Base-by-base conservation (phyloP, 2,113 vertebrate species). In the Coreoperca whiteheadi region DNA sequence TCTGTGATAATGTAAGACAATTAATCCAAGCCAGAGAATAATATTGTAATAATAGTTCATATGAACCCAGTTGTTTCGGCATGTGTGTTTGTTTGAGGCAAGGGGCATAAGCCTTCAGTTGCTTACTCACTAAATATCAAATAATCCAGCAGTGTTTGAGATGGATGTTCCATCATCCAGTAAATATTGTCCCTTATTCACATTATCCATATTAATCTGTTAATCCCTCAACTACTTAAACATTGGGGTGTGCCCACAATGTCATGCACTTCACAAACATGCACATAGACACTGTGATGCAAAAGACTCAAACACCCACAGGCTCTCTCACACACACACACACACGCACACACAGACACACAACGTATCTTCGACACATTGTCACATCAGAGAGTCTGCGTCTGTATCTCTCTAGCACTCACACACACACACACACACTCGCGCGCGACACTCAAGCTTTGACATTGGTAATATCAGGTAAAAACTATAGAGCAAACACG, bases 141-240 rank as follows among this genome's bases (percentile, higher is more conserved):
- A 83, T 83, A 25, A 86, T 8, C 50, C 68, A 77, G 57, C 51
- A 59, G n/a, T 46, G 59, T 66, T 80, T 37, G 51, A 80, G 30
- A 67, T 78, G 41, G 64, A 70, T 78, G 72, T 53, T 70, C 69
- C 21, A 51, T n/a, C 68, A 64, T 37, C 79, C 20, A 23, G 60
- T 54, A 57, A 90, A 86, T 87, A 74, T 83, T 83, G 54, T 37
- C 80, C 23, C 21, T 48, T 51, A 64, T 37, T 63, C 73, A 54
- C 75, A 57, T 74, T 65, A 85, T 76, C 61, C 32, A 81, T 50
- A 67, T 68, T 51, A 75, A 83, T 81, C 77, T 78, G 57, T 88
- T 81, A 76, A 90, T 83, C 73, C 77, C 59, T 53, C 64, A 34
- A 63, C 30, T 85, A 66, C 1, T 6, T 74, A 61, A 83, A 63